Percentiles rank a stretch among this genome's conserved stretches.
Conservation (phyloP, 2,888 invertebrate species). For the Seladonia tumulorum region DNA sequence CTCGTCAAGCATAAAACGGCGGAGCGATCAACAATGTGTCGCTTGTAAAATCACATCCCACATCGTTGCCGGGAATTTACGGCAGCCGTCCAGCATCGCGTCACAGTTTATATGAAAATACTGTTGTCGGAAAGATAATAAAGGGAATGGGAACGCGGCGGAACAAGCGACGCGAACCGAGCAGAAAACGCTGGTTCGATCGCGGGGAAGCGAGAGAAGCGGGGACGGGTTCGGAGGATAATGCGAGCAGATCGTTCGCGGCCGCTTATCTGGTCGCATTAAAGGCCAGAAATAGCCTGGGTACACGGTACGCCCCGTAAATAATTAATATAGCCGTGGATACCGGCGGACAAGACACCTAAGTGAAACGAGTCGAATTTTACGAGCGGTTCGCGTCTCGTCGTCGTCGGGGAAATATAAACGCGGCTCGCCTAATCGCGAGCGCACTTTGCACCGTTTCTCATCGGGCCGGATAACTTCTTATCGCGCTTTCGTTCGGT, state of each 20-base stretch:
- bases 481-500: conserved; percentile 53
- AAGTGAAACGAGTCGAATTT: conserved; percentile 32
- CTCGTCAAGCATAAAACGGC: neutral
- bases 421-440: conserved; percentile 26
- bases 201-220: neutral
- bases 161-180: neutral
- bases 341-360: conserved; percentile 2
- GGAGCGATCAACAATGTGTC: neutral
- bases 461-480: conserved; percentile 34
- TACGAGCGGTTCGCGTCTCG: conserved; percentile 9
- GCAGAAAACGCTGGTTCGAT: conserved; percentile 1
- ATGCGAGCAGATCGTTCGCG: conserved; percentile 10
- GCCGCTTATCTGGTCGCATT: conserved; percentile 21
- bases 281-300: conserved; percentile 27
- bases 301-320: conserved; percentile 13
- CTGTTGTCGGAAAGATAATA: conserved; percentile 1
- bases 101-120: conserved; percentile 8
- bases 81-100: neutral
- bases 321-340: conserved; percentile 41
- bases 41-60: conserved; percentile 3
- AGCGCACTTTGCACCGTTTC: conserved; percentile 44
- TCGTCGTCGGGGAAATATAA: conserved; percentile 12
- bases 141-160: conserved; percentile 3
- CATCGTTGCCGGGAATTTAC: neutral
- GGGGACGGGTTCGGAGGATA: neutral